phyloP scores from a whole-genome alignment of 2,888 invertebrate genomes.

The Himalopsyche anomala region DNA sequence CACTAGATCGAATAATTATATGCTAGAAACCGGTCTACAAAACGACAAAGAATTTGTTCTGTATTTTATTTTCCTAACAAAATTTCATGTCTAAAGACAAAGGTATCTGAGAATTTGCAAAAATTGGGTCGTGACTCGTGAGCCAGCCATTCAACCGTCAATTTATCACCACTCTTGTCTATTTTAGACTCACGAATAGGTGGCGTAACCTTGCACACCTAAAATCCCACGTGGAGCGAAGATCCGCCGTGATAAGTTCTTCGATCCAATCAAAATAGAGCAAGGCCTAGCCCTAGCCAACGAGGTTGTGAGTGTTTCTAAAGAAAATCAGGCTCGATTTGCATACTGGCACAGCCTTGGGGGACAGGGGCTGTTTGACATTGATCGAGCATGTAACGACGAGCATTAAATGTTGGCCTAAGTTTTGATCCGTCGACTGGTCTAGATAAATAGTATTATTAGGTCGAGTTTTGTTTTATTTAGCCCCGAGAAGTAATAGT shows the following conservation, averaged over 20 bases:
- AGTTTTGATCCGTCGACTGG: neutral
- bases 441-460: too few species aligned
- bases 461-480: too few species aligned
- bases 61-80: too few species aligned
- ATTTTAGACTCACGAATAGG: slow-evolving; percentile 37
- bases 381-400: slow-evolving; percentile 24
- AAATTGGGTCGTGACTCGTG: slow-evolving; percentile 49
- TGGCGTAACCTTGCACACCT: slow-evolving; percentile 32
- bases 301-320: slow-evolving; percentile 6
- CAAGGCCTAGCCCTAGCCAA: slow-evolving; percentile 55
- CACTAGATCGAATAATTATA: too few species aligned
- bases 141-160: slow-evolving; percentile 23
- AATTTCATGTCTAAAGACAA: neutral
- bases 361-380: slow-evolving; percentile 3
- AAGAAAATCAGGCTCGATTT: slow-evolving; percentile 40
- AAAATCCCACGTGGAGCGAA: slow-evolving; percentile 22
- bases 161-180: slow-evolving; percentile 57
- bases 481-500: too few species aligned
- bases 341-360: slow-evolving; percentile 7
- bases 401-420: slow-evolving; percentile 9
- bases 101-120: neutral
- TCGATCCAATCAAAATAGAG: slow-evolving; percentile 55
- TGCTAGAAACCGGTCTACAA: too few species aligned
- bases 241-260: slow-evolving; percentile 13
- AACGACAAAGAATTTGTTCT: too few species aligned